phyloP scores from a whole-genome alignment of 2,113 vertebrate genomes.

The Beaufortia kweichowensis region DNA sequence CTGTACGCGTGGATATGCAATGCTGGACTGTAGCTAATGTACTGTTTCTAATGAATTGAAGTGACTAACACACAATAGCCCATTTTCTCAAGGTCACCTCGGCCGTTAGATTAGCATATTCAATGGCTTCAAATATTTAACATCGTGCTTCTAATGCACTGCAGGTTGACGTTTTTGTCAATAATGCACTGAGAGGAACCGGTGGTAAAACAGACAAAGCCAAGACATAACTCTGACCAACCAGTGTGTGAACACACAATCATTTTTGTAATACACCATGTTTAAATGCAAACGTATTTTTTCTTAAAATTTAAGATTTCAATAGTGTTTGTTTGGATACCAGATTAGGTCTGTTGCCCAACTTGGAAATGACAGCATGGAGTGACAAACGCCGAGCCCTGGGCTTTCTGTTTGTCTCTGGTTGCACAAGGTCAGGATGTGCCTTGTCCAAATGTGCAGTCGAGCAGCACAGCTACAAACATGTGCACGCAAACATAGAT shows the following conservation, averaged over 20 bases:
- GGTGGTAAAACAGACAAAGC: constrained; percentile 14
- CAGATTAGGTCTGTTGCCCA: constrained; percentile 24
- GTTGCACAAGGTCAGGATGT: constrained; percentile 56
- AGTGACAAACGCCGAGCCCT: constrained; percentile 42
- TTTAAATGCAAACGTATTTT: not conserved
- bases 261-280: not conserved
- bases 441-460: constrained; percentile 51
- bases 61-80: constrained; percentile 70
- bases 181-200: not conserved
- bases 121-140: constrained; percentile 64
- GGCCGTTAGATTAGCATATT: constrained; percentile 71
- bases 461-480: constrained; percentile 49
- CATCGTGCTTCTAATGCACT: constrained; percentile 60
- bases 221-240: not conserved
- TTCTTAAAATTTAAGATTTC: not conserved
- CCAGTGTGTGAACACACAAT: not conserved
- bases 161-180: constrained; percentile 59
- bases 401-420: constrained; percentile 55
- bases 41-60: constrained; percentile 77
- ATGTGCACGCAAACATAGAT: constrained; percentile 52
- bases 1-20: constrained; percentile 59
- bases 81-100: constrained; percentile 72
- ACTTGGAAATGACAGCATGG: constrained; percentile 50
- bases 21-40: constrained; percentile 76
- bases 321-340: constrained; percentile 21